Conservation (phyloP, 1,140 invertebrate genomes). For the Lucilia sericata region DNA sequence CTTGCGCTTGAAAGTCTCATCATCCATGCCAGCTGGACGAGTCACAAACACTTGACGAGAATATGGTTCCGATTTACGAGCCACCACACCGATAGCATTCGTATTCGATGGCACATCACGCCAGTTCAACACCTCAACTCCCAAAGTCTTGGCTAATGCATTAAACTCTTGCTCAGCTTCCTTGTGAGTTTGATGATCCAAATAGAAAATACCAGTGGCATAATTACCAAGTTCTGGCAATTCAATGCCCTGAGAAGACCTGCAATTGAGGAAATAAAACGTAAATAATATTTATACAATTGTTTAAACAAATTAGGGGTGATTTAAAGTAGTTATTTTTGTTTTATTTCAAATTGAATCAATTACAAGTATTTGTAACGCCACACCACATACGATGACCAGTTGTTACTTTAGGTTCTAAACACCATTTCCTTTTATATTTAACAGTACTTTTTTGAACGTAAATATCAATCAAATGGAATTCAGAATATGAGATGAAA, state of each 20-base stretch:
- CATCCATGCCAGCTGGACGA: conserved; percentile 70
- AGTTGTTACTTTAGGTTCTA: neutral
- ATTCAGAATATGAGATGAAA: too few relatives aligned
- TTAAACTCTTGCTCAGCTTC: conserved; percentile 86
- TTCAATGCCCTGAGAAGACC: conserved; percentile 81
- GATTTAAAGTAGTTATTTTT: neutral
- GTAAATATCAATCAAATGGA: too few relatives aligned
- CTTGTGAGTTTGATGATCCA: conserved; percentile 85
- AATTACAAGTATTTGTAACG: conserved; percentile 13
- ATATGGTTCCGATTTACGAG: conserved; percentile 91
- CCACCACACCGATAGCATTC: conserved; percentile 87
- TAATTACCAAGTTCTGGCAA: conserved; percentile 90
- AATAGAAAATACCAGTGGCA: conserved; percentile 95
- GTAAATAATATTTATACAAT: neutral
- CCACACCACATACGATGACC: neutral
- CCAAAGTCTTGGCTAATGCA: conserved; percentile 83
- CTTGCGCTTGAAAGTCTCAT: conserved; percentile 76
- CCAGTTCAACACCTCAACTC: conserved; percentile 89
- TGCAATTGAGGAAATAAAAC: conserved; percentile 56
- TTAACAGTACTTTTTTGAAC: too few relatives aligned
- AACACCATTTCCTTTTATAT: neutral
- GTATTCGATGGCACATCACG: conserved; percentile 90
- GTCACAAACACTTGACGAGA: conserved; percentile 95
- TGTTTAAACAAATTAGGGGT: neutral
- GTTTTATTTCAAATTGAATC: neutral